A percentile compares a stretch with the other conserved stretches of the same genome.
phyloP scores from a whole-genome alignment of 30 jellyfish, hydroid and myxozoan species.

The Haliclystus octoradiatus region DNA sequence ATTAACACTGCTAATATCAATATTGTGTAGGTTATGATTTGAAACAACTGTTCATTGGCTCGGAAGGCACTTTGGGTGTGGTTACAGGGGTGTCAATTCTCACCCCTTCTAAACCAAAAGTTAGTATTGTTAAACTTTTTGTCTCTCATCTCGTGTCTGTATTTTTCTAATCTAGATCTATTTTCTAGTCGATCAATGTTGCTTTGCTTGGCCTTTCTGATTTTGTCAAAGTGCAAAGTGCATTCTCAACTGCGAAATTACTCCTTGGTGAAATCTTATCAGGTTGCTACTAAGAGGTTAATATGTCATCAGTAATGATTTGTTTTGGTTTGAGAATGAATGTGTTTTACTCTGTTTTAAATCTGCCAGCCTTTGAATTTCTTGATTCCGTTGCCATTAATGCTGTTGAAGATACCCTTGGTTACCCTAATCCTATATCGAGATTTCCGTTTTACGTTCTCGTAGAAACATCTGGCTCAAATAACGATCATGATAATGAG shows the following conservation, averaged over 20 bases:
- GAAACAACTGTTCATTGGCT: slow-evolving; percentile 83
- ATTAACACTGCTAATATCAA: background rate
- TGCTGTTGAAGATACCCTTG: slow-evolving; percentile 48
- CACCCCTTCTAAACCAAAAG: slow-evolving; percentile 76
- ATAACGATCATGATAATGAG: slow-evolving; percentile 82
- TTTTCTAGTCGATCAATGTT: slow-evolving; percentile 49
- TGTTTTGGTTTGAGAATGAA: background rate
- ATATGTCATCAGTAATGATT: too few species aligned
- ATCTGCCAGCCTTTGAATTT: slow-evolving; percentile 67
- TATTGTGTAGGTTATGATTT: slow-evolving; percentile 66
- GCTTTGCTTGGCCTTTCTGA: slow-evolving; percentile 80
- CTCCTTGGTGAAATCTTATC: slow-evolving; percentile 93
- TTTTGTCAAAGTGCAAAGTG: slow-evolving; percentile 60
- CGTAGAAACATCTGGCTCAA: slow-evolving; percentile 95
- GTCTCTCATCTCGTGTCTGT: too few species aligned
- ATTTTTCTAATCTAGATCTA: too few species aligned
- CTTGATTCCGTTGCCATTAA: slow-evolving; percentile 42
- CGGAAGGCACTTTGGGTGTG: slow-evolving; percentile 93
- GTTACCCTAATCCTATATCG: slow-evolving; percentile 46
- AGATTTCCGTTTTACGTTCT: slow-evolving; percentile 74
- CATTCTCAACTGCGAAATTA: slow-evolving; percentile 58
- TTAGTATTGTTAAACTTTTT: too few species aligned
- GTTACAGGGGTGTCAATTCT: slow-evolving; percentile 67
- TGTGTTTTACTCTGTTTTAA: background rate
- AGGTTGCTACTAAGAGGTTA: slow-evolving; percentile 21